These are phyloP conservation scores for Ochropacha duplaris DNA, from an alignment of 2,888 invertebrate genomes.

Conservation along the genomic window DNA sequence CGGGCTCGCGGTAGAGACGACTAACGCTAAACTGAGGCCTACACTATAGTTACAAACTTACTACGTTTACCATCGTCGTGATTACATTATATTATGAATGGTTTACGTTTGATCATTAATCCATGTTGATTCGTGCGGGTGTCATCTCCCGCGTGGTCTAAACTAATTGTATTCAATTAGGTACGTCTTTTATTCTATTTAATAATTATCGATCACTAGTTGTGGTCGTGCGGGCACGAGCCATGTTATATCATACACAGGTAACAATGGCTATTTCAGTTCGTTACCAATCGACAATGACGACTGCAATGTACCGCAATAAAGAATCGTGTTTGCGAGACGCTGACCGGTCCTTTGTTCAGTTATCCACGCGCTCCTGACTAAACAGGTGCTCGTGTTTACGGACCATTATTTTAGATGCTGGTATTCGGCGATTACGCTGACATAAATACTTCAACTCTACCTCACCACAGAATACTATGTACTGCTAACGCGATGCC, in stretches of 20 bases:
- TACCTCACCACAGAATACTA: slow-evolving; percentile 8
- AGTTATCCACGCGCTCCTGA: slow-evolving; percentile 46
- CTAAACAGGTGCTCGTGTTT: slow-evolving; percentile 58
- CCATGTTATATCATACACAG: slow-evolving; percentile 58
- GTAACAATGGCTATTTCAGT: slow-evolving; percentile 60
- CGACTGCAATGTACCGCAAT: slow-evolving; percentile 59
- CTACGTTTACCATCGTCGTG: slow-evolving; percentile 45
- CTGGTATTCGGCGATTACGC: slow-evolving; percentile 30
- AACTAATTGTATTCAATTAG: slow-evolving; percentile 3
- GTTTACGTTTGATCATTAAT: slow-evolving; percentile 52
- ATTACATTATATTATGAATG: slow-evolving; percentile 61
- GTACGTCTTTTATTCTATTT: slow-evolving; percentile 29
- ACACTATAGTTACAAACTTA: slow-evolving; percentile 34
- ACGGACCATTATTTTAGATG: slow-evolving; percentile 41
- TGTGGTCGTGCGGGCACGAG: slow-evolving; percentile 50
- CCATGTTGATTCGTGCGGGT: slow-evolving; percentile 35
- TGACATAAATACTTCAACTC: slow-evolving; percentile 26
- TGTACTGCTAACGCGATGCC: no score
- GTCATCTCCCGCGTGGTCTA: slow-evolving; percentile 29
- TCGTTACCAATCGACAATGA: slow-evolving; percentile 61
- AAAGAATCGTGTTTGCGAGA: slow-evolving; percentile 58
- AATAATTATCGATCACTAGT: slow-evolving; percentile 5
- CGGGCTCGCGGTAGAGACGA: slow-evolving; percentile 23
- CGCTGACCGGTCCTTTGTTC: slow-evolving; percentile 54
- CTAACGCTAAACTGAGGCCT: slow-evolving; percentile 49